Conservation (phyloP, 2,797 vertebrate genomes). For the Loriculus beryllinus region DNA sequence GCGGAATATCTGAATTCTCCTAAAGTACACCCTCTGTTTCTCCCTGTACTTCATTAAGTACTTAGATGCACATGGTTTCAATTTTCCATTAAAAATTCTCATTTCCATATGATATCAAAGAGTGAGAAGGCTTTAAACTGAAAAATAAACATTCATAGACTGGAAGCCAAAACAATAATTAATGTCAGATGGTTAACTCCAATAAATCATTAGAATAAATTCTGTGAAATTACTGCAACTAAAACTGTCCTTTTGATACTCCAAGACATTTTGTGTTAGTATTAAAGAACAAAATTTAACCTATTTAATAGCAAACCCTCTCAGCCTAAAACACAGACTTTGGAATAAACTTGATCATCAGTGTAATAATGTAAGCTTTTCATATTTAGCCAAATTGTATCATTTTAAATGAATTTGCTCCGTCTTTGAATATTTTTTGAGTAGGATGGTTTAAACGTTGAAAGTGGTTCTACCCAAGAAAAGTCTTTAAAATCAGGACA, state of each 20-base stretch:
- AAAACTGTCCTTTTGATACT: conserved; percentile 76
- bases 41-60: conserved; percentile 91
- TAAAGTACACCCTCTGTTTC: conserved; percentile 76
- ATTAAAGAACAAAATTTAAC: conserved; percentile 70
- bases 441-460: conserved; percentile 78
- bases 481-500: conserved; percentile 2
- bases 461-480: conserved; percentile 73
- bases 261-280: conserved; percentile 73
- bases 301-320: conserved; percentile 61
- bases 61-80: conserved; percentile 89
- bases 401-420: conserved; percentile 24
- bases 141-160: conserved; percentile 87
- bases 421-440: conserved; percentile 57
- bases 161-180: conserved; percentile 90
- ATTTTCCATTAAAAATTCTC: conserved; percentile 90
- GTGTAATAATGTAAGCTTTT: not conserved
- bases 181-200: conserved; percentile 84
- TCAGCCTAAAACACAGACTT: not conserved
- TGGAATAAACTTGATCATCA: not conserved
- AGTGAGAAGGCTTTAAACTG: conserved; percentile 85
- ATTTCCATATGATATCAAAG: conserved; percentile 96
- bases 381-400: not conserved
- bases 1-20: conserved; percentile 78
- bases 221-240: conserved; percentile 80
- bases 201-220: conserved; percentile 87